A percentile compares a stretch with the other conserved stretches of the same genome.
These are phyloP conservation scores for Psittacara wagleri DNA, from an alignment of 2,113 vertebrate species.

Conservation along the genomic window DNA sequence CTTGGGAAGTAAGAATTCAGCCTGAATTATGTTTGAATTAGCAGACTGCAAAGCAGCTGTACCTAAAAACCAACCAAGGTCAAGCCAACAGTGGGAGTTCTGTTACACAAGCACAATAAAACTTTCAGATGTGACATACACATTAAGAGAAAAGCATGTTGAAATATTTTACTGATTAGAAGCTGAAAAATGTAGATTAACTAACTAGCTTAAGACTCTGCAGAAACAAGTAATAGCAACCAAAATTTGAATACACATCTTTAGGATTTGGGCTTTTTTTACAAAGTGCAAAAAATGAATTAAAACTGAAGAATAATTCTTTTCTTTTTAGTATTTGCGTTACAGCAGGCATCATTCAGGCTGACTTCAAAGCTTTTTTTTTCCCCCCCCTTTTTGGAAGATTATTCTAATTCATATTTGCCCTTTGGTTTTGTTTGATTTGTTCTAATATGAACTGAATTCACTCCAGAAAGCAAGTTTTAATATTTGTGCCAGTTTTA, in stretches of 20 bases:
- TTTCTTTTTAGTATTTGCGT: background rate
- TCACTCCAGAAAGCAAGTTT: background rate
- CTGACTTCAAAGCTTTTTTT: background rate
- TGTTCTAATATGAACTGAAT: background rate
- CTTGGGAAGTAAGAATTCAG: background rate
- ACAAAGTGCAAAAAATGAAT: background rate
- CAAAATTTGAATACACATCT: background rate
- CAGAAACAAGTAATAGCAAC: background rate
- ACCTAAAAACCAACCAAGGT: background rate
- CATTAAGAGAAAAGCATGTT: background rate
- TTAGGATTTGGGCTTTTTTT: background rate
- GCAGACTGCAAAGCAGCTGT: background rate
- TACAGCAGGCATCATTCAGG: background rate
- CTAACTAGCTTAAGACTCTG: background rate
- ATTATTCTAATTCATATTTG: background rate
- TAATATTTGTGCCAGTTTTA: background rate
- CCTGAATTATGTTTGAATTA: background rate
- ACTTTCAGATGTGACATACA: background rate
- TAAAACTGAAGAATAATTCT: background rate
- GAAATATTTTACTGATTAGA: background rate
- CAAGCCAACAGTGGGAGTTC: background rate
- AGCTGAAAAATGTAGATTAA: background rate
- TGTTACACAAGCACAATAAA: background rate
- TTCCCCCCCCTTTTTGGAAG: background rate
- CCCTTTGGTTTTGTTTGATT: background rate